These are phyloP conservation scores for Melanotaenia boesemani DNA, from an alignment of 2,797 vertebrate genomes.

Conservation along the genomic window DNA sequence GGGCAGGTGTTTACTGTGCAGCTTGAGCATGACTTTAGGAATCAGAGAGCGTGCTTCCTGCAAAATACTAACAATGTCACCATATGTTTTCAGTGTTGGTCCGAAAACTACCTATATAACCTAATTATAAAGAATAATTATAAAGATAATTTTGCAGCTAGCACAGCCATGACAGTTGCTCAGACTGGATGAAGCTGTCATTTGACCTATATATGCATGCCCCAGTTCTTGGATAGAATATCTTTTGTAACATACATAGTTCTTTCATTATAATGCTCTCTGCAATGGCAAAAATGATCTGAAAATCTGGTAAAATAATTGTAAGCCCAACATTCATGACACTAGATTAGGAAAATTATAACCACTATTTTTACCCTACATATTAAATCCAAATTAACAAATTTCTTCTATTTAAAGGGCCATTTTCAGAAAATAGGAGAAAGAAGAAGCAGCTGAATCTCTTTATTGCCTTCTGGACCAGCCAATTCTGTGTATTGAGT, in stretches of 20 bases:
- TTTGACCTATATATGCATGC: slow-evolving; percentile 72
- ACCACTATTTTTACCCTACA: not conserved
- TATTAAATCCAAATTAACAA: slow-evolving; percentile 64
- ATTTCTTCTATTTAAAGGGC: slow-evolving; percentile 81
- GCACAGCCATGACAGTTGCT: not conserved
- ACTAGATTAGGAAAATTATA: not conserved
- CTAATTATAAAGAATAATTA: not conserved
- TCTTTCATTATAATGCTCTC: not conserved
- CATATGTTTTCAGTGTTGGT: slow-evolving; percentile 15
- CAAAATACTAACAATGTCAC: not conserved
- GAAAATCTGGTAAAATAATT: not conserved
- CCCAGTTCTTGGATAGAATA: slow-evolving; percentile 55
- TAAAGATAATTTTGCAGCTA: not conserved
- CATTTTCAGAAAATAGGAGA: slow-evolving; percentile 39
- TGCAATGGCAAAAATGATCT: not conserved
- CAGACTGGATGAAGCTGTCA: slow-evolving; percentile 26
- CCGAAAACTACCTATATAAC: not conserved
- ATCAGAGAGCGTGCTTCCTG: not conserved
- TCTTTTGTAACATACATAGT: not conserved
- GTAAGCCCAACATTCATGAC: not conserved
- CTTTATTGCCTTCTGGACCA: not conserved
- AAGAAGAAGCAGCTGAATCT: slow-evolving; percentile 42
- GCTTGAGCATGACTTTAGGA: not conserved
- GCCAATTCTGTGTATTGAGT: not conserved
- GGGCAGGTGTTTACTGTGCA: not conserved